Base-by-base conservation (phyloP, 2,797 vertebrate genomes). In the Ataeniobius toweri region DNA sequence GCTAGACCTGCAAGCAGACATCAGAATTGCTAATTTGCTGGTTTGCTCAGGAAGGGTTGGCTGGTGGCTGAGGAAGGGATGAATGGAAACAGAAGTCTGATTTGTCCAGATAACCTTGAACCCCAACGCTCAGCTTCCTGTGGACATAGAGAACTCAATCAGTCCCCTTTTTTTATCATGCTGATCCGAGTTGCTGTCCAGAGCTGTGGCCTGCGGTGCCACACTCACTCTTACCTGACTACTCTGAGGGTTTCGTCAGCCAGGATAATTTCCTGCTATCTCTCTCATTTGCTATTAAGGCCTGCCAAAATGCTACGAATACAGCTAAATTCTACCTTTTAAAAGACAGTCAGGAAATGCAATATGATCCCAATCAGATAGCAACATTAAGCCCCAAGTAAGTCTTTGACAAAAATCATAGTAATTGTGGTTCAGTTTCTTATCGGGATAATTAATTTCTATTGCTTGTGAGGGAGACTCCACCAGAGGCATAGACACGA, bases 1-100 rank as follows among this genome's bases (percentile, higher is more conserved):
- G 89, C 90, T 88, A 93, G 93, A 93, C 93, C 90, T 92, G 92
- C 93, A 89, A 85, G 84, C 91, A 92, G 93, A 94, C 92, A 95
- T 93, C 92, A 93, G 93, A 94, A 94, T 94, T 94, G 93, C 92
- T 94, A 93, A 95, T 95, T 93, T 87, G 86, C 90, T 84, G 77
- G 85, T 92, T 93, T 90, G 89, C 87, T 85, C 85, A 81, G 78
- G 90, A 88, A 85, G 83, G 84, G 81, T 80, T 91, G 84, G 88
- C 83, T 90, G 89, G 80, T 88, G 83, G 91, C 89, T 86, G 88
- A 87, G 89, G 82, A 92, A 83, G 86, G 85, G 86, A 93, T 90
- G 90, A 93, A 93, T 90, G 87, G 90, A 91, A 95, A 95, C 92
- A 92, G 85, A 92, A 94, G 89, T 92, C 91, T 89, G 93, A 94